phyloP scores from a whole-genome alignment of 1,140 invertebrate genomes.

The Drosophila ananassae region DNA sequence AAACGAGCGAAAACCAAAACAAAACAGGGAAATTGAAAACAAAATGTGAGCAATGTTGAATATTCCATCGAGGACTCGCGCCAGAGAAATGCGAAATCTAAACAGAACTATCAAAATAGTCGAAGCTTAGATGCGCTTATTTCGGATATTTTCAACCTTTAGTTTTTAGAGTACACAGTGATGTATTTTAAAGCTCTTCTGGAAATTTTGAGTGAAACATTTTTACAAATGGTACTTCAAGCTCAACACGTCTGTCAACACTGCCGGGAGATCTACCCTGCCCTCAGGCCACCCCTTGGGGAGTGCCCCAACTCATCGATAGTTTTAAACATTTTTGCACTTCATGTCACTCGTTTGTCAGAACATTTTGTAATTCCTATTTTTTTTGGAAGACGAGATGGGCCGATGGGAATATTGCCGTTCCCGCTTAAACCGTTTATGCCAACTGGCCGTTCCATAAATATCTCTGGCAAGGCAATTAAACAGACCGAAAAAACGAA shows the following conservation, averaged over 20 bases:
- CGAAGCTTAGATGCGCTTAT: slow-evolving; percentile 15
- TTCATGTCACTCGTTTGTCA: slow-evolving; percentile 7
- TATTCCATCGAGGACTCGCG: slow-evolving; percentile 14
- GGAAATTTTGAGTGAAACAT: not conserved
- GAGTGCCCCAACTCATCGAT: slow-evolving; percentile 15
- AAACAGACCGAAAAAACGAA: slow-evolving; percentile 14
- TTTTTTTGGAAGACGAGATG: not conserved
- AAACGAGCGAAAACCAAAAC: slow-evolving; percentile 28
- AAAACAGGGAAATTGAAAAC: slow-evolving; percentile 36
- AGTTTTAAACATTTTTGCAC: slow-evolving; percentile 22
- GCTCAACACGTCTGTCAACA: slow-evolving; percentile 41
- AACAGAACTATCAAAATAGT: not conserved
- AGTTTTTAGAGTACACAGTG: not conserved
- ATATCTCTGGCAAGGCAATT: slow-evolving; percentile 30
- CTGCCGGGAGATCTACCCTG: slow-evolving; percentile 5
- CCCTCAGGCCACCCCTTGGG: not conserved
- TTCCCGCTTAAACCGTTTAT: slow-evolving; percentile 6
- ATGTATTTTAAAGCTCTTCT: too few species aligned
- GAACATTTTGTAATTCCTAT: not conserved
- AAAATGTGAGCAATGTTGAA: slow-evolving; percentile 30
- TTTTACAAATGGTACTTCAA: slow-evolving; percentile 38
- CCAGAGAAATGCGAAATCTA: slow-evolving; percentile 1
- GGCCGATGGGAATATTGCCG: not conserved
- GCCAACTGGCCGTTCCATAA: slow-evolving; percentile 6
- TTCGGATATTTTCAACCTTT: not conserved